A percentile compares a stretch with the other conserved stretches of the same genome.
Conservation (phyloP, 1,140 invertebrate genomes). For the Drosophila varians region DNA sequence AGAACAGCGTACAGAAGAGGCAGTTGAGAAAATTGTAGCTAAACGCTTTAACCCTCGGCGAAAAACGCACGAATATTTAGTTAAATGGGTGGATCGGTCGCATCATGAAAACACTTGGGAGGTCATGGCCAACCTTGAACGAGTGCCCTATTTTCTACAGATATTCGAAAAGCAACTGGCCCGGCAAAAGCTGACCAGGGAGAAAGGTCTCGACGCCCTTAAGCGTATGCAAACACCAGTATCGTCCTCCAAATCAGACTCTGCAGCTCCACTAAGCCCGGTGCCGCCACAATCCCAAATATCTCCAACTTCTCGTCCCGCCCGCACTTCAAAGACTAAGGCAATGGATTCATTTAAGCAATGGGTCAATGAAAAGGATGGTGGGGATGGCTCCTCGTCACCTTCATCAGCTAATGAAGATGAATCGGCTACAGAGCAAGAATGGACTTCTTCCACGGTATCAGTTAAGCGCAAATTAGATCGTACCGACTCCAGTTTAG, state of each 20-base stretch:
- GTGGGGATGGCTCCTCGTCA: constrained; percentile 59
- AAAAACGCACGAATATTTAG: constrained; percentile 90
- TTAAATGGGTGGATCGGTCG: constrained; percentile 92
- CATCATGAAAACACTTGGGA: constrained; percentile 92
- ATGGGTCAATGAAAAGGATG: constrained; percentile 84
- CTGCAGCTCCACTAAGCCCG: constrained; percentile 41
- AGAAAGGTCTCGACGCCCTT: constrained; percentile 76
- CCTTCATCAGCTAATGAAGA: constrained; percentile 69
- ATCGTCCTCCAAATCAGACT: constrained; percentile 11
- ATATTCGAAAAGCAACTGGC: constrained; percentile 91
- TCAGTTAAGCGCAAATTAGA: constrained; percentile 76
- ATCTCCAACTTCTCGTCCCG: constrained; percentile 86
- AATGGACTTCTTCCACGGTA: constrained; percentile 57
- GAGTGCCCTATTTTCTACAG: constrained; percentile 90
- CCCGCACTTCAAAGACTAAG: constrained; percentile 91
- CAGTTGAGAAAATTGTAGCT: constrained; percentile 90
- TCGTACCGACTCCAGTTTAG: constrained; percentile 67
- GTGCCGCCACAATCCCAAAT: constrained; percentile 34
- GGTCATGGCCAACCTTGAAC: constrained; percentile 88
- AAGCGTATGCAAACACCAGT: constrained; percentile 66
- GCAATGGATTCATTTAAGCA: constrained; percentile 93
- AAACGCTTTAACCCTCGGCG: constrained; percentile 91
- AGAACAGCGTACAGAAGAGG: constrained; percentile 80
- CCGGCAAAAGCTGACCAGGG: constrained; percentile 89
- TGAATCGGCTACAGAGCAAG: constrained; percentile 61